Evolutionary conservation across 1,140 invertebrate species (phyloP), one percentile per base, ranked within the genome.

Genomic region (Cyclina sinensis): DNA sequence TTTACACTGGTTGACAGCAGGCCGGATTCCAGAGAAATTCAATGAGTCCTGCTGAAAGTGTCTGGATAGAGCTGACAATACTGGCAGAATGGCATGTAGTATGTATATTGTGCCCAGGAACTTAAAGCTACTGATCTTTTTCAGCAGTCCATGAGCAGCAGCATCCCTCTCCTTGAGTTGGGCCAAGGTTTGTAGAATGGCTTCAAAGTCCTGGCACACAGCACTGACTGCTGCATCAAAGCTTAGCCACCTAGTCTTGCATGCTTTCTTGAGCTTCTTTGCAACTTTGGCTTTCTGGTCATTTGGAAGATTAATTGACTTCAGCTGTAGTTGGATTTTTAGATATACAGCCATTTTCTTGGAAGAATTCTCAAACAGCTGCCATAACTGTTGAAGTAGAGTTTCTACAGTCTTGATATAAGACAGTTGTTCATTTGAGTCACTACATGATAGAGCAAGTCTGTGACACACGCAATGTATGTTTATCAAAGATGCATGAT

Each of bases 351-450:
- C 90, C 86, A 89, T 81, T 82, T 68, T 84, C 18, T 85, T 90
- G 27, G 90, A 82, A 30, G 90, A 90, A 68, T 90, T 85, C 43
- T 90, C 86, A 62, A 89, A 86, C 0, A 90, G 27, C 21, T 85
- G 73, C 82, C 86, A 90, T 24, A 89, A 51, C n/a, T 90, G 85
- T 21, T 73, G 39, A 1, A 86, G 54, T 1, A 86, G 57, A 30
- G 62, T 76, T 27, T 91, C 78, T 16, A 89, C 46, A 70, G 39
- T 76, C 78, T 89, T 89, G 16, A 91, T 89, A 30, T 86, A 86
- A 14, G 21, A 65, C 0, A 91, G 27, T 9, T 43, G 24, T n/a
- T 81, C 83, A 83, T 86, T 91, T 21, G 86, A 76, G 39, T 89
- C 82, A 18, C 59, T 83, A 70, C 90, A 91, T 39, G 87, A 43